Base-by-base conservation (phyloP, 1,140 invertebrate species). In the Drosophila ambigua region DNA sequence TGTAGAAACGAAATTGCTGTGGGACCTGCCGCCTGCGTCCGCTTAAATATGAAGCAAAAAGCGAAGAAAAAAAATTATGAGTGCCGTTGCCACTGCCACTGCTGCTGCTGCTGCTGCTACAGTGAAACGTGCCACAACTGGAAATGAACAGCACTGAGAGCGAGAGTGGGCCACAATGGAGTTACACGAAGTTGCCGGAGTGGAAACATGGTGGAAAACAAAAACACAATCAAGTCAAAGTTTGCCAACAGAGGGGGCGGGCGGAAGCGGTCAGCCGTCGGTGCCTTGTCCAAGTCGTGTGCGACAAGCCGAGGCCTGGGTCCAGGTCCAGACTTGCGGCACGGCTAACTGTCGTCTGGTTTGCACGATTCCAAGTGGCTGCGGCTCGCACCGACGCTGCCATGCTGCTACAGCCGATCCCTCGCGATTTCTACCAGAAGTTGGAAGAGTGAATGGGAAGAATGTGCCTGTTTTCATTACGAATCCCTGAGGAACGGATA, bases 41-140 rank as follows among this genome's bases (percentile, higher is more conserved):
- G 83, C 49, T 87, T 87, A 87, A 87, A 87, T 87, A 87, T 87
- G 55, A 72, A 71, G 51, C 67, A 84, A 85, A 87, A 88, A 87
- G 69, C 61, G 50, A 85, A 73, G 76, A 80, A 80, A 82, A 82
- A 84, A 77, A 72, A 53, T 69, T 49, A 67, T 65, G 59, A 69
- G 61, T 31, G 26, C 5, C 5, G 4, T 6, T 26, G 28, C 28
- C 28, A 7, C 5, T 28, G 26, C 26, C 26, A 28, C 57, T 44
- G 28, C 62, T 66, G 20, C 16, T 16, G 16, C 16, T 16, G 39
- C 62, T 66, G 63, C 28, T 57, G 77, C 52, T 76, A 84, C 67
- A 77, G 81, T 80, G 73, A 84, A 85, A 77, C 81, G 67, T 84
- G 80, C 81, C 81, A 65, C 81, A 51, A 73, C 59, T 59, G 52